Conservation (phyloP, 2,113 vertebrate species). For the Pedetes capensis region DNA sequence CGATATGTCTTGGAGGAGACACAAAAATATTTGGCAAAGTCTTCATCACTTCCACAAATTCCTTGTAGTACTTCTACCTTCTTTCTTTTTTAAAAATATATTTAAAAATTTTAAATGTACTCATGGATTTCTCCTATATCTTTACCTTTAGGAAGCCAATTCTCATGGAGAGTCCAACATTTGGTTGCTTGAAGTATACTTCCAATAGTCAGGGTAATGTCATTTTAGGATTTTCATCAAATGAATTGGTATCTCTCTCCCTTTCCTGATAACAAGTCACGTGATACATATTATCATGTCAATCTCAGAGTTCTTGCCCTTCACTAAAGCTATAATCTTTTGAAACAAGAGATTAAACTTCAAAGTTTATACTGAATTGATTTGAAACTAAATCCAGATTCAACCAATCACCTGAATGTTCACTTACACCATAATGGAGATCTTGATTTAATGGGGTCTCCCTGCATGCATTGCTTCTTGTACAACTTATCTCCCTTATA, state of each 20-base stretch:
- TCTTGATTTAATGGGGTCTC: not conserved
- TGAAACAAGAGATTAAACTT: not conserved
- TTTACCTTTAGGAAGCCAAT: slow-evolving; percentile 13
- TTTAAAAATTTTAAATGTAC: not conserved
- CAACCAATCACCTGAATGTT: not conserved
- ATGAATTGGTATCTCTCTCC: slow-evolving; percentile 88
- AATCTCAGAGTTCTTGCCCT: slow-evolving; percentile 88
- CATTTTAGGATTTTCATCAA: slow-evolving; percentile 95
- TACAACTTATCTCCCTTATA: not conserved
- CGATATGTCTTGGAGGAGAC: not conserved
- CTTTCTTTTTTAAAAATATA: not conserved
- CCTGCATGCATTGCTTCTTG: too few species aligned
- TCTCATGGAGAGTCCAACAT: slow-evolving; percentile 80
- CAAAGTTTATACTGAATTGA: not conserved
- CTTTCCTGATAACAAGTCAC: slow-evolving; percentile 90
- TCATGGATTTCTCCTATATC: not conserved
- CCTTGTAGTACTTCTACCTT: not conserved
- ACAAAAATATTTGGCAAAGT: not conserved
- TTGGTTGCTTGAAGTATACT: slow-evolving; percentile 87
- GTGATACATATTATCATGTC: slow-evolving; percentile 94
- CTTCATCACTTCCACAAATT: not conserved
- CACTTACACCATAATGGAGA: not conserved
- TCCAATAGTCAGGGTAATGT: slow-evolving; percentile 95
- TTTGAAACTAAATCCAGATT: not conserved
- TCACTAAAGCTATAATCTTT: slow-evolving; percentile 90